Evolutionary conservation across 2,113 vertebrate genomes (phyloP).

Genomic region (Argyrosomus japonicus): DNA sequence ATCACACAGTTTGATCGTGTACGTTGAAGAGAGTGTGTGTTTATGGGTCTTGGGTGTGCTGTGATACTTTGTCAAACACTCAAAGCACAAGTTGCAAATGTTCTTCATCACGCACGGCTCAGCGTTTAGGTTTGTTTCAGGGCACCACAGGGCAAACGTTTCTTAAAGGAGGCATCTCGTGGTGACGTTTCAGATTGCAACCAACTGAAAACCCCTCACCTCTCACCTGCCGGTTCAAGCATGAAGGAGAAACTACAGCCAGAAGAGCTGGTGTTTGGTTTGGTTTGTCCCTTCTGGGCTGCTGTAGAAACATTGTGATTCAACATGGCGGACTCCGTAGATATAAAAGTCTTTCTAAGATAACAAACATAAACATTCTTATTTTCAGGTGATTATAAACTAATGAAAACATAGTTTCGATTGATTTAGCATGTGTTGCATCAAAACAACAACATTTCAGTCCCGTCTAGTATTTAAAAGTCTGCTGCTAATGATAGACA

Average conservation of each 20-base stretch:
- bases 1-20: slow-evolving; percentile 2
- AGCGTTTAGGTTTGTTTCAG: not conserved
- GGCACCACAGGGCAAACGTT: not conserved
- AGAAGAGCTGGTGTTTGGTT: too few relatives aligned
- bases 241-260: too few relatives aligned
- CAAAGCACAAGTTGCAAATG: slow-evolving; percentile 23
- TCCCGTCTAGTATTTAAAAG: not conserved
- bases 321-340: too few relatives aligned
- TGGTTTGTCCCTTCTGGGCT: too few relatives aligned
- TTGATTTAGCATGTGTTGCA: not conserved
- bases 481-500: not conserved
- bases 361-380: too few relatives aligned
- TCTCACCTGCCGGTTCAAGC: too few relatives aligned
- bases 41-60: not conserved
- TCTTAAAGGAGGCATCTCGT: not conserved
- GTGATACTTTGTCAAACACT: not conserved
- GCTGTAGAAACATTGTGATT: too few relatives aligned
- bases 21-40: slow-evolving; percentile 7
- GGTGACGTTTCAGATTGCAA: too few relatives aligned
- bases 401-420: too few relatives aligned
- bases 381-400: too few relatives aligned
- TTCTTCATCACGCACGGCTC: not conserved
- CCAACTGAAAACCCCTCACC: too few relatives aligned
- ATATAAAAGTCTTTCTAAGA: too few relatives aligned
- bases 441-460: not conserved